A percentile compares a stretch with the other conserved stretches of the same genome.
phyloP scores from a whole-genome alignment of 1,140 invertebrate species.

The Drosophila albomicans region DNA sequence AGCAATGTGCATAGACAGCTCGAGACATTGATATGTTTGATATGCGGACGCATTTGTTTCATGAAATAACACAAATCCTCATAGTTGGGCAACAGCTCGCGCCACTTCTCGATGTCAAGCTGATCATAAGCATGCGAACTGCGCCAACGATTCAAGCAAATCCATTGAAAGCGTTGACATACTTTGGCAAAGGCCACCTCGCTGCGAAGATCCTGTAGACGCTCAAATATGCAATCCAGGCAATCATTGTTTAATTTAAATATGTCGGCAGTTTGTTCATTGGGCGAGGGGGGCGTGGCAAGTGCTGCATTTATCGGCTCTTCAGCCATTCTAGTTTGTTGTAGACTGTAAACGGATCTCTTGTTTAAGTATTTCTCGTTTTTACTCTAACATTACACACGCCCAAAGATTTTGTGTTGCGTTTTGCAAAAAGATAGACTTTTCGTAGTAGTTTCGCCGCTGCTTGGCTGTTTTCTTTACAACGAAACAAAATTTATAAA shows the following conservation, averaged over 20 bases:
- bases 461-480: background rate
- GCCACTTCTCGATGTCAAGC: slow-evolving; percentile 70
- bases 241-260: slow-evolving; percentile 72
- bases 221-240: slow-evolving; percentile 64
- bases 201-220: slow-evolving; percentile 59
- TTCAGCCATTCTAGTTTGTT: slow-evolving; percentile 32
- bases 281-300: background rate
- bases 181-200: slow-evolving; percentile 62
- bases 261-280: slow-evolving; percentile 41
- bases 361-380: background rate
- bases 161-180: slow-evolving; percentile 63
- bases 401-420: background rate
- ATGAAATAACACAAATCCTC: slow-evolving; percentile 73
- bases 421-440: background rate
- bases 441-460: background rate
- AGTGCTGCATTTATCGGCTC: slow-evolving; percentile 15
- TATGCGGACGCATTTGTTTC: slow-evolving; percentile 48
- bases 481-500: slow-evolving; percentile 15
- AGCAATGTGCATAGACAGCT: slow-evolving; percentile 66
- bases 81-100: slow-evolving; percentile 57
- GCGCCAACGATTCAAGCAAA: slow-evolving; percentile 63
- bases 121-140: slow-evolving; percentile 56
- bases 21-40: slow-evolving; percentile 54
- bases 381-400: background rate
- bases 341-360: background rate